Evolutionary conservation across 2,113 vertebrate genomes (phyloP).

Genomic region (Ancistrus triradiatus): DNA sequence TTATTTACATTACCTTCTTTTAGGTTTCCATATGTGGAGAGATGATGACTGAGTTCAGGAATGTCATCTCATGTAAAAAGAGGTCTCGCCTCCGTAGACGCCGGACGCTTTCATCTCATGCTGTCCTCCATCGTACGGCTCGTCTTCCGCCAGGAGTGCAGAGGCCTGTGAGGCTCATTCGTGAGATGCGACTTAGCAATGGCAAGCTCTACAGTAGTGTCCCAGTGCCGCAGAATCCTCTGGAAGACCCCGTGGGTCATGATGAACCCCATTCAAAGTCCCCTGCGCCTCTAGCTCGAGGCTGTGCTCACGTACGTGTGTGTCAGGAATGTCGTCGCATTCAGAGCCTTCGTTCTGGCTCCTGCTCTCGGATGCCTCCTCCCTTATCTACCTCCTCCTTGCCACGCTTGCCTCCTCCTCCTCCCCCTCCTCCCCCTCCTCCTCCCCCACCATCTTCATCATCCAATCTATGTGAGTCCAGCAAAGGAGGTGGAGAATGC

Average conservation of each 20-base stretch:
- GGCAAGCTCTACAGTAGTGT: conserved; percentile 79
- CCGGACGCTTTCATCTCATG: conserved; percentile 60
- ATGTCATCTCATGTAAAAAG: conserved; percentile 83
- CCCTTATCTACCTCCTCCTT: conserved; percentile 54
- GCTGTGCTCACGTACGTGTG: conserved; percentile 68
- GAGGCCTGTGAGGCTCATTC: conserved; percentile 70
- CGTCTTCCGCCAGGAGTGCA: conserved; percentile 58
- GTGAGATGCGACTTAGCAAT: conserved; percentile 83
- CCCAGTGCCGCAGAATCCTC: conserved; percentile 77
- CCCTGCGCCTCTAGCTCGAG: conserved; percentile 55
- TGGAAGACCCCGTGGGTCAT: conserved; percentile 74
- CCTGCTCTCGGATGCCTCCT: conserved; percentile 54
- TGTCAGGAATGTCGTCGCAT: conserved; percentile 86
- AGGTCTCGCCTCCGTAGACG: conserved; percentile 76
- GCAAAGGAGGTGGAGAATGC: conserved; percentile 65
- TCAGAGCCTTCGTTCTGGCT: conserved; percentile 75
- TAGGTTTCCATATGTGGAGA: conserved; percentile 87
- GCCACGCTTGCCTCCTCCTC: conserved; percentile 39
- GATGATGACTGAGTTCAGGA: conserved; percentile 83
- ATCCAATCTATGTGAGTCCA: conserved; percentile 53
- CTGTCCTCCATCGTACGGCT: conserved; percentile 58
- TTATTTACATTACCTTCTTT: background rate
- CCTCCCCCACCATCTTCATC: too few species aligned
- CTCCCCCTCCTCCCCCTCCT: conserved; percentile 51
- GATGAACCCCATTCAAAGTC: conserved; percentile 54